These are phyloP conservation scores for Spheniscus humboldti DNA, from an alignment of 2,797 vertebrate genomes.

Conservation along the genomic window DNA sequence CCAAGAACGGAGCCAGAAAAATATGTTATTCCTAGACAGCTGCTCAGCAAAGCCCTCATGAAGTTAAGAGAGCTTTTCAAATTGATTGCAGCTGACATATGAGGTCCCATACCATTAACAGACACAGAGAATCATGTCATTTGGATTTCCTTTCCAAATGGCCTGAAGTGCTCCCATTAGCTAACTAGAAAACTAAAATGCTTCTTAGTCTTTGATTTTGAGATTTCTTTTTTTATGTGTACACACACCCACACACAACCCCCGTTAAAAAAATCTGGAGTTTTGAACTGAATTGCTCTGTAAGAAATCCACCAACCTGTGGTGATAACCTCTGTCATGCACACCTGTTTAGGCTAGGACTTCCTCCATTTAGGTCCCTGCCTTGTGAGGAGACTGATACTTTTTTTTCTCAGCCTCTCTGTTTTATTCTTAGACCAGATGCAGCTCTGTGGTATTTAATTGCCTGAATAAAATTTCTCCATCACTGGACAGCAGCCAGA, in stretches of 20 bases:
- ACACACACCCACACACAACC: fast-evolving
- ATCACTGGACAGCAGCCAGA: neutral
- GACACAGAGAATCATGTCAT: neutral
- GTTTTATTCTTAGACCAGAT: neutral
- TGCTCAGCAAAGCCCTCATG: neutral
- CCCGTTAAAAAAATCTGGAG: neutral
- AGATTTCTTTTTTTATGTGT: neutral
- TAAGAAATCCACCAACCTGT: neutral
- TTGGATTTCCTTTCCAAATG: neutral
- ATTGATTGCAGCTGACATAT: neutral
- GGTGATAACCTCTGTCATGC: neutral
- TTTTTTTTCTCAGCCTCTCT: neutral
- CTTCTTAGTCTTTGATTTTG: neutral
- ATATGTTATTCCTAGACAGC: neutral
- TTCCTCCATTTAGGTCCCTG: neutral
- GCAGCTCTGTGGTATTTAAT: neutral
- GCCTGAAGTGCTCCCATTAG: neutral
- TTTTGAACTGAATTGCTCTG: neutral
- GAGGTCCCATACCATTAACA: neutral
- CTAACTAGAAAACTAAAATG: neutral
- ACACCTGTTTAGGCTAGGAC: neutral
- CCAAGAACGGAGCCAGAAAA: neutral
- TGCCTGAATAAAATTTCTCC: neutral
- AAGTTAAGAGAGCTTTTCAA: neutral
- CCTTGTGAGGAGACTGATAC: neutral